Evolutionary conservation across 2,797 vertebrate genomes (phyloP), one percentile per base, ranked within the genome.

Genomic region (Spinibarbus caldwelli): DNA sequence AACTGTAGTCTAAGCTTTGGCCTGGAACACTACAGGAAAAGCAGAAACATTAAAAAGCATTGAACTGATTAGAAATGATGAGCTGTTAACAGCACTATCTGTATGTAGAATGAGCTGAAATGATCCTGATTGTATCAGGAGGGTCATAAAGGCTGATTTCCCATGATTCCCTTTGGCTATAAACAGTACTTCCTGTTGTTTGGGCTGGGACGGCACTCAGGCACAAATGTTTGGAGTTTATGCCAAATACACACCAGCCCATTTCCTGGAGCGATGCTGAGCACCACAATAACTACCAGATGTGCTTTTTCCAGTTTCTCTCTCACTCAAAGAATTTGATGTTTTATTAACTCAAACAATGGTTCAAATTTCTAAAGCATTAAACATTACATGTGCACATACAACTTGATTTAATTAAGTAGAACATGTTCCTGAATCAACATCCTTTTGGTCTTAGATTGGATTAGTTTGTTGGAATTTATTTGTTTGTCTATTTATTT

Each of bases 201-300:
- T 84, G 87, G 67, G 49, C 66, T 36, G 64, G 80, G 76, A 82
- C 36, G 31, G 79, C 52, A 64, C 34, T 78, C 62, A 67, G 84
- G 75, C 80, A 80, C 31, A 49, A 80, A 73, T 64, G 70, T 82
- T 78, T 87, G 76, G 49, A 72, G 71, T 78, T 64, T 11, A 57
- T 41, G 89, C 93, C 91, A 93, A 76, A 87, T 92, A 92, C 91
- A 94, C 94, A 89, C 91, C 89, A 91, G 91, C 91, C 90, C 89
- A 89, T 91, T 96, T 96, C 94, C 95, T 95, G 91, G 91, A 95
- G 92, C 93, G 90, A 89, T 89, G 85, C 94, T 91, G 86, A 89
- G 91, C 92, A 88, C 89, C 92, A 92, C 95, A 96, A 96, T 96
- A 90, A 91, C 92, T 95, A 93, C 93, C 96, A 96, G 95, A 97